Evolutionary conservation across 1,140 invertebrate species (phyloP).

Genomic region (Melipona quadrifasciata): DNA sequence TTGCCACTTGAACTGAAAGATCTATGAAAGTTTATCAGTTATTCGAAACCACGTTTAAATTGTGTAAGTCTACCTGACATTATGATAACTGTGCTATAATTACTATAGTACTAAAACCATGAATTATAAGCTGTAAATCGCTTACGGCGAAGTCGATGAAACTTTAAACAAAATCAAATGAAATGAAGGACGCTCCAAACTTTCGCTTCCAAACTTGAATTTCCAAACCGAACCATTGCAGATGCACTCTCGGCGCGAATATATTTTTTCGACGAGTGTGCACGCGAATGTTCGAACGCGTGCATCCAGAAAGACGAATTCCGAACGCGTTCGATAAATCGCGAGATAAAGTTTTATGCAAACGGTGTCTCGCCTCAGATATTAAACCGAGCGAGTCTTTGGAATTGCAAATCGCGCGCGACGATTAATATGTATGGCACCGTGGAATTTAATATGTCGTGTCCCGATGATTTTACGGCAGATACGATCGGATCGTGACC

Average conservation of each 20-base stretch:
- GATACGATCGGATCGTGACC: neutral
- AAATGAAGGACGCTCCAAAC: no score
- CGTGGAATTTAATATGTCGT: neutral
- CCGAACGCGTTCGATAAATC: neutral
- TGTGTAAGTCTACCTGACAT: no score
- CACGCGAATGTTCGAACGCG: neutral
- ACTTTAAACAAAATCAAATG: no score
- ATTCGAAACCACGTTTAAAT: no score
- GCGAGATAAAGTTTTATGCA: neutral
- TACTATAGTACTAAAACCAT: no score
- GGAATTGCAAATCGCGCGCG: slow-evolving; percentile 3
- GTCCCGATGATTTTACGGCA: neutral
- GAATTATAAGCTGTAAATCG: no score
- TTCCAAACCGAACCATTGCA: neutral
- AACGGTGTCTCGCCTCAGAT: neutral
- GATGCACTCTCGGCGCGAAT: neutral
- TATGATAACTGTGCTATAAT: no score
- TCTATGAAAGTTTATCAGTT: no score
- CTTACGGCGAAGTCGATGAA: no score
- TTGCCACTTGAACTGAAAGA: no score
- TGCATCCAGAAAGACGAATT: neutral
- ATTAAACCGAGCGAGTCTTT: neutral
- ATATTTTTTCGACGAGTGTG: neutral
- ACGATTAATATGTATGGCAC: neutral
- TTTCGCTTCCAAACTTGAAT: no score